Evolutionary conservation across 2,797 vertebrate genomes (phyloP).

Genomic region (Enteromius paludinosus): DNA sequence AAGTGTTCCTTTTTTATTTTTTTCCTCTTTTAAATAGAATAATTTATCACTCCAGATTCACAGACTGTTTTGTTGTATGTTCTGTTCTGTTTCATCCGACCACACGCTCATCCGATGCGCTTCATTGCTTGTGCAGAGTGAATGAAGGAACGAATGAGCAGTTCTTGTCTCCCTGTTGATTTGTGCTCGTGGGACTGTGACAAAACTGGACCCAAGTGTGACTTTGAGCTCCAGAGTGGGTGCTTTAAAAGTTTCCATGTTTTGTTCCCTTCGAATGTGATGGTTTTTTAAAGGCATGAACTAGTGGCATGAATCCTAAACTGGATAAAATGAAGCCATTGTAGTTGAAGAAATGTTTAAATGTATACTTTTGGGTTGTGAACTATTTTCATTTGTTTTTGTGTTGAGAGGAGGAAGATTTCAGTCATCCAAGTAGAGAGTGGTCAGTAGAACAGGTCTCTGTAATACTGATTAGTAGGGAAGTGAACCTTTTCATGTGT

Average conservation of each 20-base stretch:
- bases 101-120: constrained; percentile 3
- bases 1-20: constrained; percentile 45
- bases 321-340: constrained; percentile 30
- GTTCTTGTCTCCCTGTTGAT: constrained; percentile 6
- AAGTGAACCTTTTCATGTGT: neutral
- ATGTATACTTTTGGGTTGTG: neutral
- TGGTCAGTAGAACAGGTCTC: neutral
- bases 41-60: constrained; percentile 57
- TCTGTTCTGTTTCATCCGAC: constrained; percentile 22
- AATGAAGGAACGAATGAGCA: constrained; percentile 29
- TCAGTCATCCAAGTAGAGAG: neutral
- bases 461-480: neutral
- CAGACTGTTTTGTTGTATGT: constrained; percentile 24
- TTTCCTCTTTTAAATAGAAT: constrained; percentile 50
- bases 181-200: constrained; percentile 43
- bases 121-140: constrained; percentile 23
- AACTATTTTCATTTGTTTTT: constrained; percentile 30
- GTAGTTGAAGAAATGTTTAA: constrained; percentile 16
- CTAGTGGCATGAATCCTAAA: constrained; percentile 12
- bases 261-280: constrained; percentile 13
- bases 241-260: constrained; percentile 8
- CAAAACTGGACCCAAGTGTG: constrained; percentile 35
- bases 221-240: constrained; percentile 25
- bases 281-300: constrained; percentile 22
- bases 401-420: constrained; percentile 15